Conservation (phyloP, 2,797 vertebrate species). For the Pangasius krempfi region DNA sequence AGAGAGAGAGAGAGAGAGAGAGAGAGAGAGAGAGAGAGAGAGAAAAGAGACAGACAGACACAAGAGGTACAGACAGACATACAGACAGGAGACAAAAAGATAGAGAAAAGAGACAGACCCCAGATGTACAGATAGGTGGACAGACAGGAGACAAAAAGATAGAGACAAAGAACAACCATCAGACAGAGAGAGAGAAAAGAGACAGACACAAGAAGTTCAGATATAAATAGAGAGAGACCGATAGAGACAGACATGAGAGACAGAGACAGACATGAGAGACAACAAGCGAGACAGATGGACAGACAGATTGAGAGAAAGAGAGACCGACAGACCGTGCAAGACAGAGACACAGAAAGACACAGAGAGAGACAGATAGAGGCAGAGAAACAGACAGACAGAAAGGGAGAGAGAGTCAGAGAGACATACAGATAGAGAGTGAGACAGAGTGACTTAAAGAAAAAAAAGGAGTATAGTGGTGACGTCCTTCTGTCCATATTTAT, state of each 20-base stretch:
- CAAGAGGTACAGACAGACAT: background rate
- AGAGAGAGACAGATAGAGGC: background rate
- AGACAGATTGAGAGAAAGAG: background rate
- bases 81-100: background rate
- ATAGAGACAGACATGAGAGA: background rate
- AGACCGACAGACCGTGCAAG: background rate
- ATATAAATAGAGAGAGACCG: background rate
- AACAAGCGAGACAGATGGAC: conserved; percentile 1
- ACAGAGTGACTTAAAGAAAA: background rate
- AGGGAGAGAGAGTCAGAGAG: background rate
- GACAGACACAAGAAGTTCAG: background rate
- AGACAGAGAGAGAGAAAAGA: background rate
- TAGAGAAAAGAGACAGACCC: no score
- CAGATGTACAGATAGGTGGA: no score
- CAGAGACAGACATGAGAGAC: background rate
- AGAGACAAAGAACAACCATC: no score
- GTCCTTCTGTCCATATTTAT: no score
- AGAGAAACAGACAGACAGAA: background rate
- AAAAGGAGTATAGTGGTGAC: no score
- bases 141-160: no score
- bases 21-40: conserved; percentile 3
- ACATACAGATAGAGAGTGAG: background rate
- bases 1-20: conserved; percentile 26
- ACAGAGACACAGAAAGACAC: background rate
- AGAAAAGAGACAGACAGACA: background rate